Percentiles rank a stretch among this genome's conserved stretches.
Conservation (phyloP, 2,888 invertebrate genomes). For the Phymatocera aterrima region DNA sequence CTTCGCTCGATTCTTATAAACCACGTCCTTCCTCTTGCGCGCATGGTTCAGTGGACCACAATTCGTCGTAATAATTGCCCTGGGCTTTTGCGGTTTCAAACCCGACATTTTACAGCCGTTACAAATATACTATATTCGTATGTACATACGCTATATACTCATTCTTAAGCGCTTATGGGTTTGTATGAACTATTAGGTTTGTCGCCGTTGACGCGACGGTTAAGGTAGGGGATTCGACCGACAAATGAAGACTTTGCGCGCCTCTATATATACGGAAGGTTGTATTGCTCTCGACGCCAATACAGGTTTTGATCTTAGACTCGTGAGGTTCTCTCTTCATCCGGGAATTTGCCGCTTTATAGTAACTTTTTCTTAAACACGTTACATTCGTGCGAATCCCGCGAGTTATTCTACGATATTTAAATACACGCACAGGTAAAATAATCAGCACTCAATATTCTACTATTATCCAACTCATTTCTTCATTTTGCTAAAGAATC, state of each 20-base stretch:
- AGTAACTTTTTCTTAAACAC: background rate
- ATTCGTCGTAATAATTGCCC: constrained; percentile 17
- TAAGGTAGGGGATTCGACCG: constrained; percentile 38
- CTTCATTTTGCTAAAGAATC: too few relatives aligned
- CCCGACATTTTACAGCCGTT: background rate
- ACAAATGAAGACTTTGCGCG: constrained; percentile 21
- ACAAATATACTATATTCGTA: background rate
- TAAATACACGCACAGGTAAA: background rate
- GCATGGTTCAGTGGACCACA: constrained; percentile 29
- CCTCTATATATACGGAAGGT: constrained; percentile 42
- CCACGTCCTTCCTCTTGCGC: constrained; percentile 38
- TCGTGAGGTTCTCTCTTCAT: constrained; percentile 21
- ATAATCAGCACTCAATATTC: background rate
- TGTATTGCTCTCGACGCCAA: constrained; percentile 7
- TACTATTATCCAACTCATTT: background rate
- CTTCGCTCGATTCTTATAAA: constrained; percentile 26
- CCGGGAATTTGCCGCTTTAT: background rate
- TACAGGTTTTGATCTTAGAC: constrained; percentile 3
- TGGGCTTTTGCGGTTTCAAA: constrained; percentile 27
- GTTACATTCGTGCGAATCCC: background rate
- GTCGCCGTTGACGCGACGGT: constrained; percentile 25
- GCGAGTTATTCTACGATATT: background rate
- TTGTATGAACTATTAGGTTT: background rate
- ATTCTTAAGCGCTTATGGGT: background rate
- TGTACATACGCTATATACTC: too few relatives aligned